Base-by-base conservation (phyloP, 2,888 invertebrate species). In the Trichogramma dendrolimi region DNA sequence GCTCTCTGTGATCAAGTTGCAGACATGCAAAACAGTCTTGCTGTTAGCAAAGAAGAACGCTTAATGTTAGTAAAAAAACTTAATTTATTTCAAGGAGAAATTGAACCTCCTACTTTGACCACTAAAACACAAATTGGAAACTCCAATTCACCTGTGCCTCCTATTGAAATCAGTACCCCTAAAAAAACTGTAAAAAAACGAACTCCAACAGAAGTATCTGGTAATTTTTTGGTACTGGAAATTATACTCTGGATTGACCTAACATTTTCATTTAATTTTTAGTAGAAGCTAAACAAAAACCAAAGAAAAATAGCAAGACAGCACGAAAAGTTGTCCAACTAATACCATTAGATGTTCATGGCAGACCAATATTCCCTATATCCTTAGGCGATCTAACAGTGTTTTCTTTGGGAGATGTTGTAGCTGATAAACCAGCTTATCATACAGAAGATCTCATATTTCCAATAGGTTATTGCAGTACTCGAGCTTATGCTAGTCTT, bases 1-100 rank as follows among this genome's bases (percentile, higher is more conserved):
- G 90, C 91, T 5, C 78, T 94, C 4, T 93, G 94, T 78, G 95
- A 95, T 81, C 92, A 94, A 83, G 89, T 94, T 11, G 87, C 91
- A 1, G 86, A 88, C 77, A 86, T 90, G 66, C 94, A 95, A 80
- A 89, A 92, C 71, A 90, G 90, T 76, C 86, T 92, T 55, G 79
- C 88, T 40, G 84, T 89, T 58, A 87, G 90, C 0, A 90, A 91
- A 73, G 92, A 94, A 75, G 94, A 95, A 78, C 83, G 94, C 65
- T 85, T 91, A 68, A 92, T 88, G 79, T 80, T 95, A 50, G 81
- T 93, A 41, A 85, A 87, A 67, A 92, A 92, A 76, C 79, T 94
- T 27, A 83, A 89, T 70, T 87, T 88, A 71, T 85, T 86, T 52
- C 78, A 78, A 63, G 78, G 79, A 4, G 79, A 79, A 63, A 63